Evolutionary conservation across 2,888 invertebrate genomes (phyloP).

Genomic region (Drosophila prostipennis): DNA sequence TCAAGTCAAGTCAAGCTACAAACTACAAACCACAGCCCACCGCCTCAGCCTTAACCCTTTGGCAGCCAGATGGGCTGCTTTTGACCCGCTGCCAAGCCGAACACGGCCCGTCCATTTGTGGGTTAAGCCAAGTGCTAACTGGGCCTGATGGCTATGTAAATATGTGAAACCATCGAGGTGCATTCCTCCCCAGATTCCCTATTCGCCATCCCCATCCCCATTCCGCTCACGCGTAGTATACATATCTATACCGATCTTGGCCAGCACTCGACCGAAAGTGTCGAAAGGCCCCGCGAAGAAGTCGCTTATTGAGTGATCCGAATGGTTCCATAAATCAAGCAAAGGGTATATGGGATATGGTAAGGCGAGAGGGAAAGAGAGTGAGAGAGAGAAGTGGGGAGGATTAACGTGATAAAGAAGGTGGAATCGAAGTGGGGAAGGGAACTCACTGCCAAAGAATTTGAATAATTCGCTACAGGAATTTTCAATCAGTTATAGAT

Average conservation of each 20-base stretch:
- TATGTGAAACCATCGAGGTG: conserved; percentile 31
- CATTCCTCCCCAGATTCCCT: conserved; percentile 6
- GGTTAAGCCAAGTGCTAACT: conserved; percentile 49
- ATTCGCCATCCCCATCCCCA: neutral
- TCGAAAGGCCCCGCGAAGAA: conserved; percentile 16
- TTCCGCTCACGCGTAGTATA: neutral
- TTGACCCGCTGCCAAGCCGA: neutral
- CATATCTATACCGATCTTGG: neutral
- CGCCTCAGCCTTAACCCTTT: conserved; percentile 10
- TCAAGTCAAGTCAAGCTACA: conserved; percentile 10
- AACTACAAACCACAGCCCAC: conserved; percentile 11
- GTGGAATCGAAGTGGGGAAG: neutral
- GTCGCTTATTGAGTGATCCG: conserved; percentile 69
- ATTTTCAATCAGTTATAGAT: conserved; percentile 13
- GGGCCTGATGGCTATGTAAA: conserved; percentile 59
- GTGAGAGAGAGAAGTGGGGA: no score
- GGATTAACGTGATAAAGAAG: conserved; percentile 8
- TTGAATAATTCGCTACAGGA: conserved; percentile 13
- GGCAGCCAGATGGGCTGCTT: neutral
- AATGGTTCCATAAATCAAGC: conserved; percentile 63
- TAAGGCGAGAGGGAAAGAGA: neutral
- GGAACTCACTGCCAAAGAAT: neutral
- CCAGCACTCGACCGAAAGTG: conserved; percentile 16
- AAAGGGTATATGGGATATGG: conserved; percentile 31
- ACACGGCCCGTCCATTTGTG: conserved; percentile 3